phyloP scores from a whole-genome alignment of 2,113 vertebrate genomes.

The Lynx canadensis region DNA sequence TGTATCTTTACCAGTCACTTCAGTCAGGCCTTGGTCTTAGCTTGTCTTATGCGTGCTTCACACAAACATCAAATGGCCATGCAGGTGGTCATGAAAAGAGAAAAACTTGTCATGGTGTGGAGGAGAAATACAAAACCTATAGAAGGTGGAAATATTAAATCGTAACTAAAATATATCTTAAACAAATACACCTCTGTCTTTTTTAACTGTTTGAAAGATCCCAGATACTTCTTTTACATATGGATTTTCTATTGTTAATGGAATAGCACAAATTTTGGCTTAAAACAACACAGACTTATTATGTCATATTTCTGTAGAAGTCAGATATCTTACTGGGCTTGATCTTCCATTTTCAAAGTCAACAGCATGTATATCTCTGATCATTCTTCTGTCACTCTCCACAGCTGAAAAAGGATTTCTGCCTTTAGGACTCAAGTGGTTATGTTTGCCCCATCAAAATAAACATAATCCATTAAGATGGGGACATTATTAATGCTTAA shows the following conservation, averaged over 20 bases:
- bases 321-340: background rate
- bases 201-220: background rate
- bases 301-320: background rate
- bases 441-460: background rate
- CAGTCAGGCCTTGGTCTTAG: background rate
- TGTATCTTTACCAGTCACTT: background rate
- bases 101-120: background rate
- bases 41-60: background rate
- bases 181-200: background rate
- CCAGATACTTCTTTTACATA: background rate
- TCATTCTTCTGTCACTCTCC: background rate
- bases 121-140: background rate
- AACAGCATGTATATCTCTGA: background rate
- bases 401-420: background rate
- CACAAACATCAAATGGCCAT: background rate
- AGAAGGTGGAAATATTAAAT: background rate
- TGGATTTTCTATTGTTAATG: background rate
- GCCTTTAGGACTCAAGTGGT: background rate
- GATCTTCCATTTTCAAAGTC: background rate
- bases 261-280: background rate
- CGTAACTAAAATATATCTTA: background rate
- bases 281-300: background rate
- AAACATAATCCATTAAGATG: background rate
- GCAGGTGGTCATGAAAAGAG: background rate
- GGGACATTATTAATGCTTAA: background rate